These are phyloP conservation scores for Pseudochirops cupreus DNA, from an alignment of 2,797 vertebrate species.

Conservation along the genomic window DNA sequence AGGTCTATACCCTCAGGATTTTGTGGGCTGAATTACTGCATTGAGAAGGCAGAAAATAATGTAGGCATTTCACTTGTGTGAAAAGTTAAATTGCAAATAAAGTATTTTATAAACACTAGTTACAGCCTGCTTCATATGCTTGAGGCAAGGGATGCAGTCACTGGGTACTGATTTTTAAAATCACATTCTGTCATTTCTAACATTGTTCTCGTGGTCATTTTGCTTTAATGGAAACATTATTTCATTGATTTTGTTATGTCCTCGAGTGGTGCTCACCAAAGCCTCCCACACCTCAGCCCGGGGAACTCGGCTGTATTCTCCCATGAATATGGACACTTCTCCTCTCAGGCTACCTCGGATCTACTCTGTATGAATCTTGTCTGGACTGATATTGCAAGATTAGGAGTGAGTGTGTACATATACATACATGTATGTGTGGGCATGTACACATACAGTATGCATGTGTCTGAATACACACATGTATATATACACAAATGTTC, in stretches of 20 bases:
- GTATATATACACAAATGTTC: too few species aligned
- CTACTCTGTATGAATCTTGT: neutral
- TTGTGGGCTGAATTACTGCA: neutral
- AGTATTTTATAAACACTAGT: conserved; percentile 6
- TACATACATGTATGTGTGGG: too few species aligned
- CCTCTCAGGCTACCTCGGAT: neutral
- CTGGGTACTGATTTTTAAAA: neutral
- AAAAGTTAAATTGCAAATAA: neutral
- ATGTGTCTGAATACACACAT: too few species aligned
- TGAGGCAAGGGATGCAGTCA: neutral
- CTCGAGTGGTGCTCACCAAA: neutral
- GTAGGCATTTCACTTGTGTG: neutral
- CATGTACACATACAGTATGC: too few species aligned
- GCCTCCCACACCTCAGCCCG: neutral
- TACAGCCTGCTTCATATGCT: neutral
- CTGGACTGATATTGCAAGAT: too few species aligned
- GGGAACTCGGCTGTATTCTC: neutral
- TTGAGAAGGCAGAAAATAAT: neutral
- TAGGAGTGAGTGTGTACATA: too few species aligned
- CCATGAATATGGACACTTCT: neutral
- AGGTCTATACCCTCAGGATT: neutral
- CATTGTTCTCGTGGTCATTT: neutral
- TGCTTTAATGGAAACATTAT: neutral
- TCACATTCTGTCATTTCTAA: neutral
- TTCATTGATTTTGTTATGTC: neutral